Evolutionary conservation across 2,797 vertebrate genomes (phyloP).

Genomic region (Typhlichthys eigenmanni): DNA sequence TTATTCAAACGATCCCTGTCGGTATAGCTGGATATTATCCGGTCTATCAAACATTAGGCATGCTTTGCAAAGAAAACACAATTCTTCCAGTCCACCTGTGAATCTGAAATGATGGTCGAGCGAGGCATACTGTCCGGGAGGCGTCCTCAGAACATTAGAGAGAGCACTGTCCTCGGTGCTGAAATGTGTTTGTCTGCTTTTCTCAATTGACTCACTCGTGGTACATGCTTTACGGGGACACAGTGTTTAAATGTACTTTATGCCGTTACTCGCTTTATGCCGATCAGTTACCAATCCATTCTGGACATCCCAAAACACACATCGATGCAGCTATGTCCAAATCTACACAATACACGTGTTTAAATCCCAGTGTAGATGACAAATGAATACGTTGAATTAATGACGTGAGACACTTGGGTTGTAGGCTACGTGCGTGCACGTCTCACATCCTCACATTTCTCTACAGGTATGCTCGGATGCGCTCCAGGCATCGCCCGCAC

Average conservation of each 20-base stretch:
- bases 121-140: constrained; percentile 19
- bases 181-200: constrained; percentile 52
- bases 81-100: not conserved
- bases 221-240: too few species aligned
- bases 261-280: too few species aligned
- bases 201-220: constrained; percentile 28
- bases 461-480: constrained; percentile 59
- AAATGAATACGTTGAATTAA: not conserved
- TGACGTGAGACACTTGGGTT: not conserved
- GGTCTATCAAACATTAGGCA: too few species aligned
- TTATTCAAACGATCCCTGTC: too few species aligned
- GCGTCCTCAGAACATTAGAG: constrained; percentile 39
- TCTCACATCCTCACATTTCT: not conserved
- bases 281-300: too few species aligned
- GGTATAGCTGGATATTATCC: too few species aligned
- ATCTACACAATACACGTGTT: not conserved
- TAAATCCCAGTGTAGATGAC: not conserved
- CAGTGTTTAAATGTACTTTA: too few species aligned
- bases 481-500: constrained; percentile 45
- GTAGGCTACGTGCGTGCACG: not conserved
- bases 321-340: too few species aligned
- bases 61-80: not conserved
- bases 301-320: too few species aligned
- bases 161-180: constrained; percentile 84
- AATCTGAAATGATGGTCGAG: constrained; percentile 14